Evolutionary conservation across 2,113 vertebrate genomes (phyloP), one percentile per base, ranked within the genome.

Genomic region (Callipepla californica): DNA sequence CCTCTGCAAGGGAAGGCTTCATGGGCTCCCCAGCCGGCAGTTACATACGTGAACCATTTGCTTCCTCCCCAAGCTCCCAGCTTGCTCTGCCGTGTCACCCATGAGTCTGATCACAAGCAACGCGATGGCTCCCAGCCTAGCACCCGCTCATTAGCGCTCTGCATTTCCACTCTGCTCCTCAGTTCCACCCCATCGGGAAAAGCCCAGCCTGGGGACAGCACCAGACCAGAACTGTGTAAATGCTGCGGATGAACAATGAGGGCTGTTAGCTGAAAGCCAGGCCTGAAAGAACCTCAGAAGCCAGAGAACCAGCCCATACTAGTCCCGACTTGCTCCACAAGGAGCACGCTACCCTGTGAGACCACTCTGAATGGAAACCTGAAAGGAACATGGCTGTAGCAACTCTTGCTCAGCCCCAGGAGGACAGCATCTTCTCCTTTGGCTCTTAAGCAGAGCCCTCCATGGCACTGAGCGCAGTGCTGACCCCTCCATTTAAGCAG

Each of bases 1-100:
- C 61, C 47, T 89, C 74, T 86, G 61, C 61, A 94, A 72, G 68
- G 68, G 40, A 20, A 70, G 59, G 23, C 9, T 0, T 82, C 57
- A 87, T 8, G 30, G 82, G 38, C 13, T 91, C 47, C 79, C 50
- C 59, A 80, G 42, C 57, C 85, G 86, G 65, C 61, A 50, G 15
- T 80, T 79, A 45, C 7, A 20, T 67, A 14, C 1, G 1, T 20
- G 65, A 95, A 51, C 57, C 26, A 75, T 80, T 92, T 85, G 66
- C 62, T 92, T 89, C 44, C 40, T 83, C 20, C 47, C 65, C 67
- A 77, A 21, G n/a, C 83, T 80, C 82, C 88, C 89, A 65, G 51
- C 51, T 83, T 67, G 59, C 65, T 87, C 47, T 92, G 75, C 21
- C 61, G 65, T 65, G 51, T 75, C 85, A 88, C 61, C 79, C 79